Evolutionary conservation across 2,888 invertebrate species (phyloP), one percentile per base, ranked within the genome.

Genomic region (Philhelius pedissequus): DNA sequence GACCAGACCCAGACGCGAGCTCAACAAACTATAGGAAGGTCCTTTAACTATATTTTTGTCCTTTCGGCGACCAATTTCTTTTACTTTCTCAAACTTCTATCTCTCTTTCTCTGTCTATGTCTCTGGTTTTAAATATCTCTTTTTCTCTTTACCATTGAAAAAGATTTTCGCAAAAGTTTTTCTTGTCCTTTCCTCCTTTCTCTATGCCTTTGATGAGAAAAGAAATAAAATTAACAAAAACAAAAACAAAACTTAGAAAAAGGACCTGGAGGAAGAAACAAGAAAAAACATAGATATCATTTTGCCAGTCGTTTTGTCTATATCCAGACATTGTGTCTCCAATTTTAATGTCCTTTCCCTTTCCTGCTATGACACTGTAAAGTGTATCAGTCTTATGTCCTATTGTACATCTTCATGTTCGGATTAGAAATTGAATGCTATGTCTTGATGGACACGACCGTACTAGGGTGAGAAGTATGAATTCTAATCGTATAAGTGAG

Each of bases 241-340:
- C n/a, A 68, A 56, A 52, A 60, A n/a, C 40, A 25, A 22, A 35
- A 11, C 20, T 30, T 22, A 25, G 13, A 7, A 69, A 64, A 74
- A 48, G 56, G 64, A 73, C 40, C 20, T 45, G 58, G 58, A 69
- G 50, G 43, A 52, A 71, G 43, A 56, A 56, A 71, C 58, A 66
- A 83, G 83, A 78, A 64, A n/a, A 52, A 74, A 83, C 83, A 83
- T 78, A 74, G 83, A 83, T 83, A 83, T 56, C 78, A 83, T 78
- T 78, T 70, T 83, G 83, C 78, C 70, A 78, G 69, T 78, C 78
- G 69, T 74, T 83, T 83, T 83, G 82, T 78, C 83, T 78, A 75
- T 83, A 78, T 64, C 69, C 83, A 83, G 83, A 83, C 83, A 78
- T 74, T 83, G 78, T 78, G 83, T 83, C 83, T 69, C 83, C 83